These are phyloP conservation scores for Barnardius zonarius DNA, from an alignment of 2,113 vertebrate species.

Conservation along the genomic window DNA sequence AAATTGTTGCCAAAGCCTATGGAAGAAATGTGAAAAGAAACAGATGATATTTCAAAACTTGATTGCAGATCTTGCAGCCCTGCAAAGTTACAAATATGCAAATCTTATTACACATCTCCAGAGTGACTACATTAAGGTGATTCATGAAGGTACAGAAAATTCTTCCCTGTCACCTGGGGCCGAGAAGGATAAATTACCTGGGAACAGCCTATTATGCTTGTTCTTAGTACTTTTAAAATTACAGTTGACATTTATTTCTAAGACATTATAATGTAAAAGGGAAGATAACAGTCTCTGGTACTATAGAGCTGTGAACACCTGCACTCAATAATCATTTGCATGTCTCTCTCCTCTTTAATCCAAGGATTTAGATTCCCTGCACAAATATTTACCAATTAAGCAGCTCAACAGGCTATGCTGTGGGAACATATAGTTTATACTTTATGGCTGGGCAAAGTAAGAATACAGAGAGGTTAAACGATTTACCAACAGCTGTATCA, in stretches of 20 bases:
- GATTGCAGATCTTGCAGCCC: constrained; percentile 31
- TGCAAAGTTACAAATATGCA: constrained; percentile 40
- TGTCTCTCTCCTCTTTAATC: constrained; percentile 28
- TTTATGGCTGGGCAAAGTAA: not conserved
- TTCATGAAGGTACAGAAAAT: constrained; percentile 64
- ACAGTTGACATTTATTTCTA: constrained; percentile 69
- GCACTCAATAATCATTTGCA: constrained; percentile 45
- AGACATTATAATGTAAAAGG: constrained; percentile 33
- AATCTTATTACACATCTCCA: constrained; percentile 27
- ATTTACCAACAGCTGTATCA: not conserved
- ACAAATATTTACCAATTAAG: constrained; percentile 53
- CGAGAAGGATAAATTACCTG: constrained; percentile 54
- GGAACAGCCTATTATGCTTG: constrained; percentile 17
- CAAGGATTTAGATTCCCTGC: constrained; percentile 41
- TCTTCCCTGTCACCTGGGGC: constrained; percentile 43
- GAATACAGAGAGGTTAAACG: not conserved
- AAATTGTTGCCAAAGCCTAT: constrained; percentile 1
- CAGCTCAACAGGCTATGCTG: not conserved
- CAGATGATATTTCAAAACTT: constrained; percentile 58
- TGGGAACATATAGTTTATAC: not conserved
- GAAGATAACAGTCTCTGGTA: constrained; percentile 22
- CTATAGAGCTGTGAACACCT: constrained; percentile 30
- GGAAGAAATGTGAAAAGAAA: constrained; percentile 35
- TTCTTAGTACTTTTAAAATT: constrained; percentile 63
- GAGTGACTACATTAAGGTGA: constrained; percentile 58